Percentiles rank a stretch among this genome's conserved stretches.
Conservation (phyloP, 2,113 vertebrate genomes). For the Eupsittula cactorum region DNA sequence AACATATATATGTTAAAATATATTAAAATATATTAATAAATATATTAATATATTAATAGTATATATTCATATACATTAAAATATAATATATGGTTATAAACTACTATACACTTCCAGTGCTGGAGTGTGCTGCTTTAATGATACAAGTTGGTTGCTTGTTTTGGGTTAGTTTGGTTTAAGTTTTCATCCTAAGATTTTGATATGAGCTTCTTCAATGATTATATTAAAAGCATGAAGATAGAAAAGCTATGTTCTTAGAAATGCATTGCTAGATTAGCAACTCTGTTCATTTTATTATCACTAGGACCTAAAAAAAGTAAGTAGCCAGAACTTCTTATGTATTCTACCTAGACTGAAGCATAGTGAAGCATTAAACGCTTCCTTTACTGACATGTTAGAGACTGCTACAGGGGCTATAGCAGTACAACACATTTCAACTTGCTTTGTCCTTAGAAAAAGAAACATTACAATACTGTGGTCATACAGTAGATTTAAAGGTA, state of each 20-base stretch:
- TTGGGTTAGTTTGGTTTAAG: neutral
- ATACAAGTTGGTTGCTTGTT: neutral
- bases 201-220: neutral
- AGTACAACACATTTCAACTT: neutral
- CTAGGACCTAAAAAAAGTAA: neutral
- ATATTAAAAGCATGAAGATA: neutral
- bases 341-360: neutral
- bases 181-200: neutral
- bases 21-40: too few species aligned
- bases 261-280: neutral
- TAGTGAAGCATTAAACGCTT: neutral
- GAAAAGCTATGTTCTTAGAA: neutral
- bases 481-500: neutral
- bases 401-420: neutral
- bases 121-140: neutral
- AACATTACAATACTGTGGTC: neutral
- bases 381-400: neutral
- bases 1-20: too few species aligned
- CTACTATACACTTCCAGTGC: neutral
- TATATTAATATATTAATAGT: too few species aligned
- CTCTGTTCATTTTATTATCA: neutral
- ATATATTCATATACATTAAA: too few species aligned
- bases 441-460: neutral
- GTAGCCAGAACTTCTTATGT: neutral
- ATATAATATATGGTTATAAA: neutral